Evolutionary conservation across 2,888 invertebrate species (phyloP).

Genomic region (Exocentrus adspersus): DNA sequence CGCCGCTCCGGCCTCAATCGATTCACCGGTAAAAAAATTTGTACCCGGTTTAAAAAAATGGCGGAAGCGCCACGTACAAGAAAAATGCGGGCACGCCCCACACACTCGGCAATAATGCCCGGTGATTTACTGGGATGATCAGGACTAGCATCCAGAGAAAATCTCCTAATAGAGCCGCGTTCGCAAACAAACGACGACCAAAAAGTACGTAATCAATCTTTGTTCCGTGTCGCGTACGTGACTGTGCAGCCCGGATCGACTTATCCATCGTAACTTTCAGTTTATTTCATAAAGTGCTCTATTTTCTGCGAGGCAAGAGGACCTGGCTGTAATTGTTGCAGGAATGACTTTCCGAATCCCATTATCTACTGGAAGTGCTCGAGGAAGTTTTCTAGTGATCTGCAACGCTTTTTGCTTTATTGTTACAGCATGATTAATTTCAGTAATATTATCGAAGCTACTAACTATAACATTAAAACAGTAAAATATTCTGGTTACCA

Average conservation of each 20-base stretch:
- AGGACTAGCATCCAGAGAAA: slow-evolving; percentile 9
- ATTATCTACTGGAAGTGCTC: neutral
- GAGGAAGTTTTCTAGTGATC: neutral
- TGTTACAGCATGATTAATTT: neutral
- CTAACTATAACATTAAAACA: no score
- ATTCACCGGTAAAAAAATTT: neutral
- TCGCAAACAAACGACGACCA: slow-evolving; percentile 27
- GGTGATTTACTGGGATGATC: slow-evolving; percentile 20
- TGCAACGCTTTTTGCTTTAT: neutral
- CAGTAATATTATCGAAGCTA: no score
- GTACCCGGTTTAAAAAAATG: neutral
- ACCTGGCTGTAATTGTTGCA: slow-evolving; percentile 8
- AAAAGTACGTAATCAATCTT: slow-evolving; percentile 32
- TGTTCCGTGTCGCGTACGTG: slow-evolving; percentile 28
- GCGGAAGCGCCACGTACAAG: neutral
- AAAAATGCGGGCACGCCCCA: neutral
- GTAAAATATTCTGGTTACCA: no score
- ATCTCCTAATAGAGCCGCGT: slow-evolving; percentile 21
- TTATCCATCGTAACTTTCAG: slow-evolving; percentile 23
- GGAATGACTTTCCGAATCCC: slow-evolving; percentile 13
- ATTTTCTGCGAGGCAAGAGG: slow-evolving; percentile 3
- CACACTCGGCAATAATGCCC: neutral
- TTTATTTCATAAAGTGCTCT: slow-evolving; percentile 24
- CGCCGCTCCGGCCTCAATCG: neutral
- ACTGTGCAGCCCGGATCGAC: slow-evolving; percentile 18